Conservation (phyloP, 2,888 invertebrate genomes). For the Leptinotarsa haldemani region DNA sequence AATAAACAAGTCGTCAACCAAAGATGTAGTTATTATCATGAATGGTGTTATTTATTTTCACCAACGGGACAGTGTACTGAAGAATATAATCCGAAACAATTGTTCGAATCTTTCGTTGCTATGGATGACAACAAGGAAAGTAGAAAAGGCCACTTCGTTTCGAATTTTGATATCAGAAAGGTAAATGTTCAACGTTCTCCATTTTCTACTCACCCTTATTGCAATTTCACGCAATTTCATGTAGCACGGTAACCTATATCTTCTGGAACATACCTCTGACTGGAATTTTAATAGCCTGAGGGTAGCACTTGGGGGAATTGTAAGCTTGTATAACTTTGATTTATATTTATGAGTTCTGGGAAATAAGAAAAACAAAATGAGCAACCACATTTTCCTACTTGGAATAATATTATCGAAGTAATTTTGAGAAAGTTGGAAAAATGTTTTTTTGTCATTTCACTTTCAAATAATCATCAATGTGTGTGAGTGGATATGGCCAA, state of each 20-base stretch:
- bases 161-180: background rate
- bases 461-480: too few species aligned
- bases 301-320: background rate
- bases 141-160: background rate
- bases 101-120: background rate
- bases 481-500: too few species aligned
- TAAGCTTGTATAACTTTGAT: background rate
- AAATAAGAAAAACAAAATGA: too few species aligned
- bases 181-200: slow-evolving; percentile 6
- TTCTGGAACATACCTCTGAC: slow-evolving; percentile 5
- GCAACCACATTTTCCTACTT: background rate
- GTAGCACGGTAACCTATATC: background rate
- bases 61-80: too few species aligned
- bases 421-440: too few species aligned
- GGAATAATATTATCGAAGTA: too few species aligned
- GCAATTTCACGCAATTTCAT: slow-evolving; percentile 12
- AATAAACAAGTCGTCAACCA: too few species aligned
- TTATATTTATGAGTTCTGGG: background rate
- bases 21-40: too few species aligned
- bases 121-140: background rate
- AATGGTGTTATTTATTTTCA: too few species aligned
- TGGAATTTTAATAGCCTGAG: slow-evolving; percentile 5
- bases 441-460: too few species aligned
- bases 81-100: background rate
- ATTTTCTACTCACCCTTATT: background rate